Percentiles rank a stretch among this genome's conserved stretches.
Evolutionary conservation across 2,888 invertebrate genomes (phyloP).

Genomic region (Drosophila bunnanda): DNA sequence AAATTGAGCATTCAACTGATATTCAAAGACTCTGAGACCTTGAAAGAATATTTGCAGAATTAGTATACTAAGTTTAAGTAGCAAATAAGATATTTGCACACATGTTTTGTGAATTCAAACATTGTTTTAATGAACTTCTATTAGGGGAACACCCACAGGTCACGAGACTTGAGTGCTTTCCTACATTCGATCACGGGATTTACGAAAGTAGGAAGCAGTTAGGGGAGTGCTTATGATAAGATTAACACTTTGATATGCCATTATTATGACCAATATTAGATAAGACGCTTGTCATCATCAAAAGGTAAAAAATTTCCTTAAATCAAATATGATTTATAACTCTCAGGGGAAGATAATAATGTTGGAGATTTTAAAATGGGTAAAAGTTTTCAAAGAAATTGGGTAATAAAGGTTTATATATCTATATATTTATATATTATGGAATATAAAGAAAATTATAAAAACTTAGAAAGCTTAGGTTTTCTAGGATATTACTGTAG

Average conservation of each 20-base stretch:
- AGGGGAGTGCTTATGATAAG: slow-evolving; percentile 10
- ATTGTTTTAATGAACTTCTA: not conserved
- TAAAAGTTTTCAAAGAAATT: no score
- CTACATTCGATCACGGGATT: not conserved
- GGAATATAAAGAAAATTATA: not conserved
- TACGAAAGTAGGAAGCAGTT: slow-evolving; percentile 7
- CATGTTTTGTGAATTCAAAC: not conserved
- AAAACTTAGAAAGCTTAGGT: not conserved
- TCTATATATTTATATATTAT: no score
- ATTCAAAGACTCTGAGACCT: not conserved
- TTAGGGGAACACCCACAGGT: not conserved
- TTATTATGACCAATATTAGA: slow-evolving; percentile 14
- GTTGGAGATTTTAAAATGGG: no score
- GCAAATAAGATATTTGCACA: slow-evolving; percentile 8
- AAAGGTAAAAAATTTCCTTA: not conserved
- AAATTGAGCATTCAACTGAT: not conserved
- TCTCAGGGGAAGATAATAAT: not conserved
- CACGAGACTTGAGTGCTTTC: not conserved
- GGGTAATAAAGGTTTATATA: no score
- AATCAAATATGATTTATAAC: not conserved
- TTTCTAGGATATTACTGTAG: not conserved
- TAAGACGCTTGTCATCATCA: not conserved
- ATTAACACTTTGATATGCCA: slow-evolving; percentile 3
- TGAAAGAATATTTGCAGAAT: not conserved
- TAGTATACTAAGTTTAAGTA: not conserved